Evolutionary conservation across 2,113 vertebrate species (phyloP).

Genomic region (Piaya cayana): DNA sequence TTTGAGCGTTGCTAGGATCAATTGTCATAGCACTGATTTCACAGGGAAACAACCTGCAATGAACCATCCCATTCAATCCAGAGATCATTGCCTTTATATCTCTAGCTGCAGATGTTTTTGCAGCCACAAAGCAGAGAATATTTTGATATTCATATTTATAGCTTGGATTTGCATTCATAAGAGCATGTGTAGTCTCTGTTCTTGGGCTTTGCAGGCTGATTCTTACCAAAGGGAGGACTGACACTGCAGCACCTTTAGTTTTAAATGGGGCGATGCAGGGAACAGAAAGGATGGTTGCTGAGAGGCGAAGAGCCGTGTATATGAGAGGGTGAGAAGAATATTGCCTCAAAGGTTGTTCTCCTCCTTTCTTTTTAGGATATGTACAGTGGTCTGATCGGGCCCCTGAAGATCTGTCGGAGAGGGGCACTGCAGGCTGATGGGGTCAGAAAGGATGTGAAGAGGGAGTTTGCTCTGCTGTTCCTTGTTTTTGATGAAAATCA

Average conservation of each 20-base stretch:
- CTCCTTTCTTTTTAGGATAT: conserved; percentile 62
- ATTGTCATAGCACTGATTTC: neutral
- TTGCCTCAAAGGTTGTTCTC: neutral
- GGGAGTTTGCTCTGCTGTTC: conserved; percentile 82
- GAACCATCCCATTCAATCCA: neutral
- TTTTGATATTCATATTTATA: conserved; percentile 16
- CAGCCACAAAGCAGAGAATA: neutral
- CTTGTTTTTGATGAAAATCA: conserved; percentile 82
- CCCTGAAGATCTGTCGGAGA: conserved; percentile 74
- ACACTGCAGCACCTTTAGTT: neutral
- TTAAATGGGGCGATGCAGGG: neutral
- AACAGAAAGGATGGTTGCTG: neutral
- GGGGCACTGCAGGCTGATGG: conserved; percentile 57
- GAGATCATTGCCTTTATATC: neutral
- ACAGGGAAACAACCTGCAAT: neutral
- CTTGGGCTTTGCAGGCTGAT: neutral
- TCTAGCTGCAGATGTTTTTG: neutral
- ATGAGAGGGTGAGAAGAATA: neutral
- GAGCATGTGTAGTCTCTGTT: neutral
- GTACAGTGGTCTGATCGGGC: conserved; percentile 78
- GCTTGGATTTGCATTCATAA: neutral
- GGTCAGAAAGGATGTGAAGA: conserved; percentile 61
- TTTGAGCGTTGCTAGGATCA: neutral
- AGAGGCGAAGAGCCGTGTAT: neutral
- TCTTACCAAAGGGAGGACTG: neutral